phyloP scores from a whole-genome alignment of 1,140 invertebrate species.

The Orussus abietinus region DNA sequence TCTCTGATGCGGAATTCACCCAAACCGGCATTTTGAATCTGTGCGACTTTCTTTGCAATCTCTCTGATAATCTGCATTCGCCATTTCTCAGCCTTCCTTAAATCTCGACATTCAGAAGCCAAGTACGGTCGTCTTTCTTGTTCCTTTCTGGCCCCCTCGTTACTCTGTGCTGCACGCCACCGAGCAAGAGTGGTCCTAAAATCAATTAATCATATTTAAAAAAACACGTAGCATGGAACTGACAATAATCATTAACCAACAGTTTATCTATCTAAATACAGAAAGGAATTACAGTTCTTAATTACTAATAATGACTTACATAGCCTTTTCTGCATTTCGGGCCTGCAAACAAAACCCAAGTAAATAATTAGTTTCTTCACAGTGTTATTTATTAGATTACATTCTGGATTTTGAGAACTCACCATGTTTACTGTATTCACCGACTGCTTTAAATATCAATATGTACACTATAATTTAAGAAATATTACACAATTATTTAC shows the following conservation, averaged over 20 bases:
- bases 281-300: too few relatives aligned
- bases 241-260: too few relatives aligned
- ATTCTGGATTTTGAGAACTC: too few relatives aligned
- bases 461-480: too few relatives aligned
- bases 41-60: slow-evolving; percentile 97
- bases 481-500: too few relatives aligned
- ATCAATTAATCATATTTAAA: slow-evolving; percentile 12
- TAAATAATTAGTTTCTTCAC: too few relatives aligned
- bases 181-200: slow-evolving; percentile 90
- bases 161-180: slow-evolving; percentile 90
- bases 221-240: too few relatives aligned
- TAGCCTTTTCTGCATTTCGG: slow-evolving; percentile 79
- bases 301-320: slow-evolving; percentile 76
- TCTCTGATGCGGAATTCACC: slow-evolving; percentile 98
- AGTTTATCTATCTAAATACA: too few relatives aligned
- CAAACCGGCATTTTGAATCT: slow-evolving; percentile 98
- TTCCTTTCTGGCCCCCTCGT: slow-evolving; percentile 70
- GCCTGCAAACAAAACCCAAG: slow-evolving; percentile 56
- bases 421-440: too few relatives aligned
- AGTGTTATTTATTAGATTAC: too few relatives aligned
- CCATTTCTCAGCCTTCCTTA: slow-evolving; percentile 92
- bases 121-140: slow-evolving; percentile 87
- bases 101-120: slow-evolving; percentile 87
- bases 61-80: slow-evolving; percentile 94
- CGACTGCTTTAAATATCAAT: too few relatives aligned